Conservation (phyloP, 2,888 invertebrate species). For the Camponotus fellah region DNA sequence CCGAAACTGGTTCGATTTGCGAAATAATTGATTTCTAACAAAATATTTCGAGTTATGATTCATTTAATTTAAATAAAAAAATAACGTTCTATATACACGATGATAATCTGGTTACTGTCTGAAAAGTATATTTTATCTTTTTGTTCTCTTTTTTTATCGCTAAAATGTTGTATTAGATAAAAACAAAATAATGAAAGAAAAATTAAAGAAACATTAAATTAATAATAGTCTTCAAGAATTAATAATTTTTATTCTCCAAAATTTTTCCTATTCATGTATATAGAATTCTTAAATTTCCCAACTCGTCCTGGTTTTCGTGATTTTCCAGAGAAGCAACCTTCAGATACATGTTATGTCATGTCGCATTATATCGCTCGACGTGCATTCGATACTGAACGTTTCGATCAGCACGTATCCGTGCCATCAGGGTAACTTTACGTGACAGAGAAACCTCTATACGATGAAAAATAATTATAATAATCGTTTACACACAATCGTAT, state of each 20-base stretch:
- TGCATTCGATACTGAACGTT: slow-evolving; percentile 66
- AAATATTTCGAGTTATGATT: background rate
- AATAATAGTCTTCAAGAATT: slow-evolving; percentile 1
- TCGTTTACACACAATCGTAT: slow-evolving; percentile 61
- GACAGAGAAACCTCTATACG: slow-evolving; percentile 17
- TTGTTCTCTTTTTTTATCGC: background rate
- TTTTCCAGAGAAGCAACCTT: slow-evolving; percentile 5
- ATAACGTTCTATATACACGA: background rate
- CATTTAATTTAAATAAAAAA: background rate
- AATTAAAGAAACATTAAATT: background rate
- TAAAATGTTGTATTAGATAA: background rate
- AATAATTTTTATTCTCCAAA: background rate
- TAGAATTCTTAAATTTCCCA: slow-evolving; percentile 7
- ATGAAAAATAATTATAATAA: slow-evolving; percentile 56
- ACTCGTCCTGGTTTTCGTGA: slow-evolving; percentile 9
- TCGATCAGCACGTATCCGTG: slow-evolving; percentile 39
- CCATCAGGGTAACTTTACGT: slow-evolving; percentile 8
- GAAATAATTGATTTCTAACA: background rate
- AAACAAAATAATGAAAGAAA: background rate
- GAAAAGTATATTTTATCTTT: background rate
- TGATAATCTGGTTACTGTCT: background rate
- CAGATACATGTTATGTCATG: background rate
- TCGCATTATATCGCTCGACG: slow-evolving; percentile 55
- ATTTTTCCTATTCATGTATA: background rate
- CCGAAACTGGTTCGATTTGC: background rate